These are phyloP conservation scores for Thermophis baileyi DNA, from an alignment of 2,113 vertebrate genomes.

Conservation along the genomic window DNA sequence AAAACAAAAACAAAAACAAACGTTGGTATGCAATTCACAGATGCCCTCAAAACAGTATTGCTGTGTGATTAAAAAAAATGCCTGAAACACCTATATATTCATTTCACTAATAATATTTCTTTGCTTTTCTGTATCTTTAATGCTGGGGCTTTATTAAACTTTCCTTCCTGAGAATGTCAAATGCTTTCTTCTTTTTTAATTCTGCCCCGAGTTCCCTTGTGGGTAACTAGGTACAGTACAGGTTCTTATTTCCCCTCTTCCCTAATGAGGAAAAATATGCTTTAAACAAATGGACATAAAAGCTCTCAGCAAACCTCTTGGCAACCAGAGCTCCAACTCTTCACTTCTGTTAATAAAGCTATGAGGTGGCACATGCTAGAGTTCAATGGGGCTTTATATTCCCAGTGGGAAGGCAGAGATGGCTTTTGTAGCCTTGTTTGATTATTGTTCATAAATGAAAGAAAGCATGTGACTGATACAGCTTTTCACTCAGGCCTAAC, in stretches of 20 bases:
- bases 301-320: not conserved
- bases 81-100: not conserved
- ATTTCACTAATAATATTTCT: not conserved
- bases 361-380: not conserved
- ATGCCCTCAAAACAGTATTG: not conserved
- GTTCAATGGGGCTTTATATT: not conserved
- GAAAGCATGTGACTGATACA: not conserved
- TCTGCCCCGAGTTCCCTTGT: not conserved
- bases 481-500: not conserved
- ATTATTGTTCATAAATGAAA: not conserved
- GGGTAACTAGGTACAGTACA: not conserved
- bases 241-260: not conserved
- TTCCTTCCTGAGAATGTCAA: not conserved
- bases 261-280: not conserved
- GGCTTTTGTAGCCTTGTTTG: not conserved
- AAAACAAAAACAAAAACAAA: not conserved
- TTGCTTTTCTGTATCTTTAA: not conserved
- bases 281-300: not conserved
- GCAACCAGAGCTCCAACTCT: not conserved
- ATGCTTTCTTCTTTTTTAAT: not conserved
- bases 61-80: not conserved
- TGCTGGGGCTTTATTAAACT: conserved; percentile 2
- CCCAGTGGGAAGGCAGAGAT: not conserved
- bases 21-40: not conserved
- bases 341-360: not conserved